These are phyloP conservation scores for Ptilonorhynchus violaceus DNA, from an alignment of 2,113 vertebrate species.

Conservation along the genomic window DNA sequence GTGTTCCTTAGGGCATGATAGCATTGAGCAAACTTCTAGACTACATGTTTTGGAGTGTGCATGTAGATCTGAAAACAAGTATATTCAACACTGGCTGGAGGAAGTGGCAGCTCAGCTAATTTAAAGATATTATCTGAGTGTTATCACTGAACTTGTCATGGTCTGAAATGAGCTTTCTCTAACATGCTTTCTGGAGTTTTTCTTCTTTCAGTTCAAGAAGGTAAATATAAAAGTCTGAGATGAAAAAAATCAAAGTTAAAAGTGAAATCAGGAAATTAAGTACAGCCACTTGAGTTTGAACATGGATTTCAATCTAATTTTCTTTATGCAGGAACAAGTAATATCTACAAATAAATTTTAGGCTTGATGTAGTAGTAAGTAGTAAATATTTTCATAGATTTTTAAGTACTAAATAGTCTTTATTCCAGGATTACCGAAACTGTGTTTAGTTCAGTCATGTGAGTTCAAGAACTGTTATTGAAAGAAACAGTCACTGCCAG, in stretches of 20 bases:
- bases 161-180: neutral
- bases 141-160: neutral
- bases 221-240: neutral
- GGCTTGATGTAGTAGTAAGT: neutral
- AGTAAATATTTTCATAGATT: neutral
- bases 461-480: neutral
- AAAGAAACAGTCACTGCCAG: neutral
- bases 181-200: neutral
- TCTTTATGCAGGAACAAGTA: neutral
- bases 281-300: neutral
- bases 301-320: neutral
- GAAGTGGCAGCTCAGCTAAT: neutral
- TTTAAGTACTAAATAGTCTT: neutral
- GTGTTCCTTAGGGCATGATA: neutral
- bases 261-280: neutral
- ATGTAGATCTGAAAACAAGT: neutral
- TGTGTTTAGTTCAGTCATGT: neutral
- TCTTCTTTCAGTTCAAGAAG: neutral
- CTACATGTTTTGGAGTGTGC: neutral
- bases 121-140: neutral
- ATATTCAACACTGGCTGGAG: rapidly evolving
- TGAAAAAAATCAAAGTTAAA: neutral
- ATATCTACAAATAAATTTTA: neutral
- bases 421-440: neutral
- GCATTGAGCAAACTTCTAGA: neutral